Conservation (phyloP, 2,797 vertebrate genomes). For the Danionella dracula region DNA sequence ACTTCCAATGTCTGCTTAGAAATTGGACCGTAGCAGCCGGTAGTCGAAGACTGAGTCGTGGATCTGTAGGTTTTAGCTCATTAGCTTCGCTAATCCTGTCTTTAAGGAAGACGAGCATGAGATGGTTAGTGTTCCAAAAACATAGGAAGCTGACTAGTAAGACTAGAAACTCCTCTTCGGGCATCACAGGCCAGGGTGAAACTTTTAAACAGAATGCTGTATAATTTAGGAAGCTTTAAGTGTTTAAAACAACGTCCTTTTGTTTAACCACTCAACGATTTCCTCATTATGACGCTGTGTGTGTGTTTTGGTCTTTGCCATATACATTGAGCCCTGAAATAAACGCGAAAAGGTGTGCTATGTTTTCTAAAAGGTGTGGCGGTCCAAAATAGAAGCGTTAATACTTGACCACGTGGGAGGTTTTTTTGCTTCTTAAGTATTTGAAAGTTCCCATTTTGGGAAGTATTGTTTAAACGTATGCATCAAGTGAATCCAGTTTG, state of each 20-base stretch:
- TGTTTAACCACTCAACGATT: constrained; percentile 5
- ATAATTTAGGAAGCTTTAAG: not conserved
- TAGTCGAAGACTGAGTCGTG: not conserved
- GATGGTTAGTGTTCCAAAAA: not conserved
- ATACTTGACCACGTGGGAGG: no score
- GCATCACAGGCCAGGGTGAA: not conserved
- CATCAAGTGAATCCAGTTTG: not conserved
- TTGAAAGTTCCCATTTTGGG: no score
- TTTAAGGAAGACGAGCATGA: constrained; percentile 17
- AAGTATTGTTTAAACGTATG: no score
- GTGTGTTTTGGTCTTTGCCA: no score
- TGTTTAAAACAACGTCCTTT: not conserved
- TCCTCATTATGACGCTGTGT: no score
- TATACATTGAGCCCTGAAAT: no score
- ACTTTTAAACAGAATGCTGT: not conserved
- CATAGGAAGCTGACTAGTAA: not conserved
- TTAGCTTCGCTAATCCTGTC: constrained; percentile 13
- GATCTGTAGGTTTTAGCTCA: not conserved
- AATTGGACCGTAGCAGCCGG: not conserved
- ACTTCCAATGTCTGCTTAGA: not conserved
- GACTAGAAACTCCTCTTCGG: not conserved
- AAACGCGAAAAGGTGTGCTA: no score
- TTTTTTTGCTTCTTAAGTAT: no score
- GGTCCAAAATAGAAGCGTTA: no score
- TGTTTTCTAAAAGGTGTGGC: no score